A percentile compares a stretch with the other conserved stretches of the same genome.
These are phyloP conservation scores for Lepus europaeus DNA, from an alignment of 2,113 vertebrate genomes.

Conservation along the genomic window DNA sequence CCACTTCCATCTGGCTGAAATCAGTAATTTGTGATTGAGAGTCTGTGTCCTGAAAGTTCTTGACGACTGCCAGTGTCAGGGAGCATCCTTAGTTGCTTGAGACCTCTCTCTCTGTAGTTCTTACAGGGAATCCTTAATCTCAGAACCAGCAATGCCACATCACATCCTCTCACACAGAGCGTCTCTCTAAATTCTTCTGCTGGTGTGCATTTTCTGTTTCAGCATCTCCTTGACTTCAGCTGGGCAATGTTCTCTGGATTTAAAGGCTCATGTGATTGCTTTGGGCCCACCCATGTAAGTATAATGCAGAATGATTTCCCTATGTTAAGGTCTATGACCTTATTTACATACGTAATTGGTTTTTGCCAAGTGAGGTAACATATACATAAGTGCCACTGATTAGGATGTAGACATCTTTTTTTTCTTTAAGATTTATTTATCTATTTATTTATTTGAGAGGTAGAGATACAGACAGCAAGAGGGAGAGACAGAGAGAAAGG, in stretches of 20 bases:
- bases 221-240: background rate
- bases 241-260: background rate
- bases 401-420: background rate
- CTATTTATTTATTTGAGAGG: too few species aligned
- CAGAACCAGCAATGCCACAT: background rate
- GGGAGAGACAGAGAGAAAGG: too few species aligned
- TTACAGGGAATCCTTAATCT: accelerated
- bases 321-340: background rate
- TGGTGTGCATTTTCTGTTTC: background rate
- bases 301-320: background rate
- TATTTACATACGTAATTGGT: background rate
- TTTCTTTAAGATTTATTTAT: too few species aligned
- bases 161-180: background rate
- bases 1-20: background rate
- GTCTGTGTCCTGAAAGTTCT: background rate
- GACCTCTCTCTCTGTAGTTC: too few species aligned
- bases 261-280: background rate
- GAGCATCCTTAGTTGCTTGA: background rate
- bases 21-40: background rate
- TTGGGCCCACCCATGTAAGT: background rate
- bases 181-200: background rate
- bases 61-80: background rate
- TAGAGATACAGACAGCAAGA: too few species aligned
- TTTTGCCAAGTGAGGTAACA: background rate
- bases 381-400: background rate